These are phyloP conservation scores for Stenurella melanura DNA, from an alignment of 2,888 invertebrate species.

Conservation along the genomic window DNA sequence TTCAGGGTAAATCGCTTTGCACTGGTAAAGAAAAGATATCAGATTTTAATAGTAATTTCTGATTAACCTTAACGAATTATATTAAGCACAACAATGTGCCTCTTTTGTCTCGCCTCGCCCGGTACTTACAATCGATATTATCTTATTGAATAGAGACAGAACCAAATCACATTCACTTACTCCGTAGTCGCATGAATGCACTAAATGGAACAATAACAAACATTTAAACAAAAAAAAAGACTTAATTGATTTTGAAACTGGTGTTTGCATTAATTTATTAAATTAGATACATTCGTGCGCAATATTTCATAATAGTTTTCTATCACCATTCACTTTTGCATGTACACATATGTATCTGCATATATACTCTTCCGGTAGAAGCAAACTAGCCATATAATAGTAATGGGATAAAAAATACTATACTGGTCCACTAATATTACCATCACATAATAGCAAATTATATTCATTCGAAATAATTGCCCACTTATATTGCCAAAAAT, in stretches of 20 bases:
- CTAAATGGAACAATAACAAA: neutral
- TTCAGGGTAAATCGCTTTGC: too few relatives aligned
- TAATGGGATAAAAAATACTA: neutral
- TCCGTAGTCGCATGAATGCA: neutral
- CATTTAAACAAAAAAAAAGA: neutral
- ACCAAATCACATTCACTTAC: neutral
- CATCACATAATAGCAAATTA: neutral
- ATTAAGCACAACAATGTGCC: too few relatives aligned
- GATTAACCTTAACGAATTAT: too few relatives aligned
- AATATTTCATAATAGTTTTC: neutral
- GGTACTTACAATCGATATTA: neutral
- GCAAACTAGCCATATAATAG: neutral
- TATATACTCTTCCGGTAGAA: neutral
- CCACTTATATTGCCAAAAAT: neutral
- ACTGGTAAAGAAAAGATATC: too few relatives aligned
- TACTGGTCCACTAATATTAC: neutral
- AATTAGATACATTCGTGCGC: neutral
- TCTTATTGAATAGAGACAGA: neutral
- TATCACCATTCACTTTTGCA: constrained; percentile 1
- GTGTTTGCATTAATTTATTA: constrained; percentile 4
- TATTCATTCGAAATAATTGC: neutral
- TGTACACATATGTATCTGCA: neutral
- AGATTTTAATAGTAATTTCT: too few relatives aligned
- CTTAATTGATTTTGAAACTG: neutral
- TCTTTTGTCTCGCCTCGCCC: too few relatives aligned